Conservation (phyloP, 2,113 vertebrate genomes). For the Amia ocellicauda region DNA sequence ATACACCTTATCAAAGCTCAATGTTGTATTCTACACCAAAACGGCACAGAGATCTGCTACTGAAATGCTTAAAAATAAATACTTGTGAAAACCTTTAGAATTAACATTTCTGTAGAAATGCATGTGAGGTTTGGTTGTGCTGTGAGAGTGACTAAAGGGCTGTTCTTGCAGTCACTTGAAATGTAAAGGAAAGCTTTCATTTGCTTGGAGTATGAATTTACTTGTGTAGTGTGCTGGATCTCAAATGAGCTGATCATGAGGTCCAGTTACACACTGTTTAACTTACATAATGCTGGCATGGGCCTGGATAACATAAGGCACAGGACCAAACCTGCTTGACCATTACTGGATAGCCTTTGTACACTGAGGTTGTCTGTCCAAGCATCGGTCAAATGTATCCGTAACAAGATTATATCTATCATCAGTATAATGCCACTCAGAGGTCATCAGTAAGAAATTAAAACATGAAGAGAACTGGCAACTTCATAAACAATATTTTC, state of each 20-base stretch:
- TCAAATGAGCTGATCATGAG: slow-evolving; percentile 9
- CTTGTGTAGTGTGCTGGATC: neutral
- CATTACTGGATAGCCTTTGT: slow-evolving; percentile 40
- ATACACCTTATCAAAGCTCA: no score
- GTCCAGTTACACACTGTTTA: slow-evolving; percentile 20
- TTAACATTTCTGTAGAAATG: no score
- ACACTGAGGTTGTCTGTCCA: slow-evolving; percentile 25
- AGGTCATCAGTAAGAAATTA: slow-evolving; percentile 12
- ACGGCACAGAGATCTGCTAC: no score
- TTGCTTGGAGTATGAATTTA: neutral
- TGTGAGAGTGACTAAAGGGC: no score
- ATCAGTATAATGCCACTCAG: neutral
- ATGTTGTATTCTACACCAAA: no score
- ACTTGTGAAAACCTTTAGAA: no score
- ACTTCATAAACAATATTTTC: slow-evolving; percentile 19
- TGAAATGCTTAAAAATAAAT: no score
- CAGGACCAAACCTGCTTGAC: slow-evolving; percentile 46
- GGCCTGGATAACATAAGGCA: slow-evolving; percentile 28
- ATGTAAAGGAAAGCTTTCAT: no score
- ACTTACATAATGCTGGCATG: slow-evolving; percentile 50
- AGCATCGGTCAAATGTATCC: slow-evolving; percentile 65
- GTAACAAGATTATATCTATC: slow-evolving; percentile 18
- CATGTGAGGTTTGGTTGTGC: no score
- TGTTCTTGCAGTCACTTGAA: no score
- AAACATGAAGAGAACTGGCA: slow-evolving; percentile 15